A percentile compares a stretch with the other conserved stretches of the same genome.
phyloP scores from a whole-genome alignment of 2,113 vertebrate species.

The Cervus canadensis region DNA sequence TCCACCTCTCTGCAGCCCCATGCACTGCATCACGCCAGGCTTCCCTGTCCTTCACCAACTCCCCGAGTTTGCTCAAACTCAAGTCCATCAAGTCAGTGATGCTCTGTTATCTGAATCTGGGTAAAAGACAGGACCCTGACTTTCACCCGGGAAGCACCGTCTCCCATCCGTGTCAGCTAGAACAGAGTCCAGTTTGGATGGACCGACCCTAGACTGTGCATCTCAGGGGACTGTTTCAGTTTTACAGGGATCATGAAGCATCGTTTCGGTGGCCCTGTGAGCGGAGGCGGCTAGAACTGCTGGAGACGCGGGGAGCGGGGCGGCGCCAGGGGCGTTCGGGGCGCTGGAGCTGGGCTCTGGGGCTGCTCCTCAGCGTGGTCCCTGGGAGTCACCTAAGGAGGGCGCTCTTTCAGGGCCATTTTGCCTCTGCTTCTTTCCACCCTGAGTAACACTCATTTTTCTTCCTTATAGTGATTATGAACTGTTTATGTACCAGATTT shows the following conservation, averaged over 20 bases:
- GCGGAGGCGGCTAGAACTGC: too few relatives aligned
- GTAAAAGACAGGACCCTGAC: not conserved
- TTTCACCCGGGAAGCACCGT: not conserved
- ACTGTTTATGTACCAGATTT: not conserved
- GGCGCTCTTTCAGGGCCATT: fast-evolving
- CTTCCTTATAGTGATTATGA: not conserved
- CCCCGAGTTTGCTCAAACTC: not conserved
- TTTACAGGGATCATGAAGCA: not conserved
- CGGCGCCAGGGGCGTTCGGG: not conserved
- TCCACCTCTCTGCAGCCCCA: not conserved
- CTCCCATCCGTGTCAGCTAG: not conserved
- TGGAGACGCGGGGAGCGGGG: fast-evolving
- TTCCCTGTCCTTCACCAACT: not conserved
- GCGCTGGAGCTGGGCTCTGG: not conserved
- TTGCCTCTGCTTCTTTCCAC: not conserved
- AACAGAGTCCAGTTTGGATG: not conserved
- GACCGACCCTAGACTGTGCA: not conserved
- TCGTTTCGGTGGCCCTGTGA: not conserved
- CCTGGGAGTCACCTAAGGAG: not conserved
- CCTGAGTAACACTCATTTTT: not conserved
- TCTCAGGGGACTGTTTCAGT: not conserved
- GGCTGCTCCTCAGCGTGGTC: too few relatives aligned
- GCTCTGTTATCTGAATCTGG: not conserved
- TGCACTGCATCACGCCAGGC: not conserved
- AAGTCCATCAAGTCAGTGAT: not conserved